Conservation (phyloP, 2,113 vertebrate species). For the Rissa tridactyla region DNA sequence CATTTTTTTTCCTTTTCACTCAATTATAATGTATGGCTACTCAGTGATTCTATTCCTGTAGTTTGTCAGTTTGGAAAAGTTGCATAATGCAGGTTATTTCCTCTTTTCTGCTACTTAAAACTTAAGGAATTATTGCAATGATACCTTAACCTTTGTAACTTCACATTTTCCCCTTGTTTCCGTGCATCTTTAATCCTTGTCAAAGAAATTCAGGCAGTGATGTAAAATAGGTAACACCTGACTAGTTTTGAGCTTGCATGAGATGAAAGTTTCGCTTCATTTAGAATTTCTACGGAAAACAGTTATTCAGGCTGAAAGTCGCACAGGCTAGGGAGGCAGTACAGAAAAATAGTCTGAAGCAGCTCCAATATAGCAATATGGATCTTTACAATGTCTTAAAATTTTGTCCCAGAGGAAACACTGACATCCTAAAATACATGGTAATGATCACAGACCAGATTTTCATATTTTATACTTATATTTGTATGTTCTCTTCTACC, state of each 20-base stretch:
- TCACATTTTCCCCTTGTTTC: background rate
- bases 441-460: background rate
- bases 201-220: background rate
- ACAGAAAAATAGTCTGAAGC: background rate
- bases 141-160: background rate
- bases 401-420: background rate
- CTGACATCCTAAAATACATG: background rate
- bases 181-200: background rate
- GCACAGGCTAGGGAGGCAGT: background rate
- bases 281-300: background rate
- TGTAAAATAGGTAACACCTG: background rate
- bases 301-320: background rate
- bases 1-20: background rate
- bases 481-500: background rate
- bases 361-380: rapidly evolving
- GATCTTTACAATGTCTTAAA: background rate
- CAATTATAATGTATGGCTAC: background rate
- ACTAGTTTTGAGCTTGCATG: background rate
- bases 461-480: background rate
- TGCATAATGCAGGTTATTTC: background rate
- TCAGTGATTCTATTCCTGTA: background rate
- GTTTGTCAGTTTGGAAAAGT: background rate
- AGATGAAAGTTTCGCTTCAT: background rate
- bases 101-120: background rate
- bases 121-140: background rate